Base-by-base conservation (phyloP, 2,113 vertebrate genomes). In the Chloebia gouldiae region DNA sequence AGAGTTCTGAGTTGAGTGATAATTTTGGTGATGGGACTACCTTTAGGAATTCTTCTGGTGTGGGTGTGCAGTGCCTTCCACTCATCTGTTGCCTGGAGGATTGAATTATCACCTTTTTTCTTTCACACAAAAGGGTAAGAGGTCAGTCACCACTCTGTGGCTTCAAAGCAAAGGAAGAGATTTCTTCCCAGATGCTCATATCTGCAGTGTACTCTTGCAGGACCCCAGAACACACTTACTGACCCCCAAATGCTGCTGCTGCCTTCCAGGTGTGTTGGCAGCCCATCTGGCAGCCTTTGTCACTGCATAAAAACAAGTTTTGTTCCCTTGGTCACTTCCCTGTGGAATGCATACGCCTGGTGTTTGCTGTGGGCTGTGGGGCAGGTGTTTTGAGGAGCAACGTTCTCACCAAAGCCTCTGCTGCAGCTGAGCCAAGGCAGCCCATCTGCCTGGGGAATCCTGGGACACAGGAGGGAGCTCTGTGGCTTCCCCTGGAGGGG, bases 291-390 rank as follows among this genome's bases (percentile, higher is more conserved):
- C 19, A 90, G 39, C 24, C 14, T 82, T 86, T 0, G 0, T 57
- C n/a, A 50, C 40, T 54, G n/a, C 24, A 37, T 30, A 50, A 88
- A 90, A 54, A 15, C 33, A 69, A 21, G 14, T 54, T 50, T 47
- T 59, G 2, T 23, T 85, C 63, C 57, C 30, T 76, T 53, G 47
- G 33, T 24, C 61, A 71, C 54, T 42, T 22, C 11, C 4, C n/a
- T 39, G 10, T 1, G 2, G 70, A 72, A 50, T 11, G 19, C 0
- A 0, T 25, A 3, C 0, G 3, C 31, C 45, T 61, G 22, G 16
- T 44, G 25, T 51, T 80, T 76, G 61, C 59, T 47, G 4, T 14
- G 15, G 65, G 37, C 25, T 13, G 2, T 9, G 22, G 16, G 2
- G 4, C 13, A 73, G 45, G 11, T 59, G 23, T 23, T 16, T 1